Conservation (phyloP, 2,113 vertebrate species). For the Noctilio leporinus region DNA sequence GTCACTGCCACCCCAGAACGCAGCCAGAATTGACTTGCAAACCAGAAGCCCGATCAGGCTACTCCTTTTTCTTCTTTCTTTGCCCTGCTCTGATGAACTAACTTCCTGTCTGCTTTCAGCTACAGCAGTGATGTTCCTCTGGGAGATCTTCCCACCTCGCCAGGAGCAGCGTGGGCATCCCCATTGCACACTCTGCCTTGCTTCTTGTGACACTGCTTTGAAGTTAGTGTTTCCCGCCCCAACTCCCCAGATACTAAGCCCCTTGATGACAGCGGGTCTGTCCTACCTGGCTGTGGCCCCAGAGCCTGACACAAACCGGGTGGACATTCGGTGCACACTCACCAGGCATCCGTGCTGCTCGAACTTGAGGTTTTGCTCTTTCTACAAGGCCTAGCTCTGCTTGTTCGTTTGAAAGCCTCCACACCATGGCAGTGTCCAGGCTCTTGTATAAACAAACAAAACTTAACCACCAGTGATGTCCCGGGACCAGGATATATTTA, state of each 20-base stretch:
- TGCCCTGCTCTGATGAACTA: not conserved
- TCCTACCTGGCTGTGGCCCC: not conserved
- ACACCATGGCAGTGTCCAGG: not conserved
- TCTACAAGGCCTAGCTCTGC: not conserved
- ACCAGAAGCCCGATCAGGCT: accelerated
- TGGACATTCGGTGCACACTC: not conserved
- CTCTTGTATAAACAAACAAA: not conserved
- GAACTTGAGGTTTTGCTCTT: not conserved
- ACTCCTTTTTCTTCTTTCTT: not conserved
- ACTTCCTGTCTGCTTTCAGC: not conserved
- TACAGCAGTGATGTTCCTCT: not conserved
- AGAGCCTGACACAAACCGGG: not conserved
- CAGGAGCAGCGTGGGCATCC: not conserved
- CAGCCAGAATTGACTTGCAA: not conserved
- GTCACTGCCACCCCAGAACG: not conserved
- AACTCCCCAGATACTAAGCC: not conserved
- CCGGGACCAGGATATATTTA: slow-evolving; percentile 19
- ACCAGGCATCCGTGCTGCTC: not conserved
- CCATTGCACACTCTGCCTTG: not conserved
- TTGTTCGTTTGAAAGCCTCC: not conserved
- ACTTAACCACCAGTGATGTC: not conserved
- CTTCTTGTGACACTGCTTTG: not conserved
- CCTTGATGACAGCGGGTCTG: not conserved
- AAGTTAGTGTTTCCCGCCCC: not conserved
- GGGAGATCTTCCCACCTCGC: not conserved